phyloP scores from a whole-genome alignment of 2,888 invertebrate genomes.

The Falcaria lacertinaria region DNA sequence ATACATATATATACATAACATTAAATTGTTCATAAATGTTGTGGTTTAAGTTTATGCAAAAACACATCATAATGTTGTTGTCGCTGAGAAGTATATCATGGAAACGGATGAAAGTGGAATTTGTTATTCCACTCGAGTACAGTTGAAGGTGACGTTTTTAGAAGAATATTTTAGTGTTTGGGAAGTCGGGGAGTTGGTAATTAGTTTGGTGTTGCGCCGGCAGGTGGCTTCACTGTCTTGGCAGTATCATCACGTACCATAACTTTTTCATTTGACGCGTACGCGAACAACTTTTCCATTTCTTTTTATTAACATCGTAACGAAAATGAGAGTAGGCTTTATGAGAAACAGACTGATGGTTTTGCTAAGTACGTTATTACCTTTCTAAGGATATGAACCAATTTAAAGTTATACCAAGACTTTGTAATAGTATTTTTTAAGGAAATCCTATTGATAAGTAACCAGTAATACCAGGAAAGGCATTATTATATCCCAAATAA shows the following conservation, averaged over 20 bases:
- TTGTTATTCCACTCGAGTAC: conserved; percentile 61
- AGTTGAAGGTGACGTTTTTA: conserved; percentile 70
- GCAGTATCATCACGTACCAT: conserved; percentile 76
- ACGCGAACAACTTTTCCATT: conserved; percentile 73
- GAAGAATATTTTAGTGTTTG: conserved; percentile 76
- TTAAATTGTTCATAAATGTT: too few species aligned
- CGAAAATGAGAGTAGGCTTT: conserved; percentile 74
- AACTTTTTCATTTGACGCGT: conserved; percentile 79
- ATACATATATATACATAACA: too few species aligned
- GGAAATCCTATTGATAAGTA: too few species aligned
- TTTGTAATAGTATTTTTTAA: background rate
- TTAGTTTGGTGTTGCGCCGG: conserved; percentile 64
- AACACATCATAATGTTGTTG: conserved; percentile 23
- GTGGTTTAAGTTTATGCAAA: background rate
- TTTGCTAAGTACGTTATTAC: conserved; percentile 44
- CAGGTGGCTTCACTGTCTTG: conserved; percentile 64
- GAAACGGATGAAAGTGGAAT: conserved; percentile 39
- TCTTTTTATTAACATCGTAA: conserved; percentile 78
- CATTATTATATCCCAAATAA: too few species aligned
- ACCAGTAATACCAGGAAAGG: too few species aligned
- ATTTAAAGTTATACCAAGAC: background rate
- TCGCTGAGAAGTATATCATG: conserved; percentile 23
- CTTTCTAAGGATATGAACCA: background rate
- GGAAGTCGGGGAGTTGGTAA: conserved; percentile 74
- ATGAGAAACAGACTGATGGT: conserved; percentile 65